A percentile compares a stretch with the other conserved stretches of the same genome.
Conservation (phyloP, 2,888 invertebrate genomes). For the Exocentrus adspersus region DNA sequence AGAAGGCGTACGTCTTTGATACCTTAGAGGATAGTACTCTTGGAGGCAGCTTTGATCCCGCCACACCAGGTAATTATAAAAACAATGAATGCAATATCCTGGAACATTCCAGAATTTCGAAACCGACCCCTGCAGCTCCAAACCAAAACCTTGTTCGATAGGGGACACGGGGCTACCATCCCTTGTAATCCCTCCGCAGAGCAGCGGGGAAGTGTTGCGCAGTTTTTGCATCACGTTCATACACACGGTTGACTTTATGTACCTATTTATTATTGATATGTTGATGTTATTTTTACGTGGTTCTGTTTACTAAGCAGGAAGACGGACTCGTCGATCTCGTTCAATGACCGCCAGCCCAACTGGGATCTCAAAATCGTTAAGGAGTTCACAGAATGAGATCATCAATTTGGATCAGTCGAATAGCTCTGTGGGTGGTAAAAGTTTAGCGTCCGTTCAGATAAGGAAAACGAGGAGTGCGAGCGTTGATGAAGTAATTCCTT, state of each 20-base stretch:
- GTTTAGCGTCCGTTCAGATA: neutral
- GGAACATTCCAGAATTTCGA: too few relatives aligned
- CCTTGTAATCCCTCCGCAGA: too few relatives aligned
- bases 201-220: too few relatives aligned
- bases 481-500: constrained; percentile 37
- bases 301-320: constrained; percentile 8
- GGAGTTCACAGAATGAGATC: neutral
- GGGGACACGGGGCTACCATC: too few relatives aligned
- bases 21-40: constrained; percentile 12
- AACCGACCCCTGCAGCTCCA: too few relatives aligned
- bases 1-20: neutral
- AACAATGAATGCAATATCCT: neutral
- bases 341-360: neutral
- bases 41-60: neutral
- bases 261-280: too few relatives aligned
- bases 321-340: constrained; percentile 9
- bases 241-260: too few relatives aligned
- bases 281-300: constrained; percentile 2
- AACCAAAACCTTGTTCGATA: too few relatives aligned
- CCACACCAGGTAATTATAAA: constrained; percentile 13
- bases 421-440: constrained; percentile 19
- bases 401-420: constrained; percentile 24
- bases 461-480: constrained; percentile 41
- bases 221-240: too few relatives aligned
- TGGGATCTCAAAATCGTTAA: neutral